Evolutionary conservation across 2,888 invertebrate genomes (phyloP).

Genomic region (Pristionchus mayeri): DNA sequence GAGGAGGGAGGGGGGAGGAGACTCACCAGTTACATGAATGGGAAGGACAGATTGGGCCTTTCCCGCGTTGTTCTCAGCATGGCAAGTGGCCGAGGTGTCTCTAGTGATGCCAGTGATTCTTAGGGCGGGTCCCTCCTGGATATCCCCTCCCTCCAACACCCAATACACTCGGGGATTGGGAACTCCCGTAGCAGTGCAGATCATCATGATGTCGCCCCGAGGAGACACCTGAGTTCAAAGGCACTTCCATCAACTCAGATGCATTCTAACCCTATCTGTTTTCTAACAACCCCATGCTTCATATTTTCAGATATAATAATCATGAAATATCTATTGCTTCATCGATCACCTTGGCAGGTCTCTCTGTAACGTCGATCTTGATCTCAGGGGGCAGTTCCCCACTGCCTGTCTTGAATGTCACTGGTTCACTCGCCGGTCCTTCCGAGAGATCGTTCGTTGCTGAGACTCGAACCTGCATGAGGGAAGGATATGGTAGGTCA

Average conservation of each 20-base stretch:
- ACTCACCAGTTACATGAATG: slow-evolving; percentile 62
- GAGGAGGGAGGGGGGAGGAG: no score
- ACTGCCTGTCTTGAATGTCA: slow-evolving; percentile 70
- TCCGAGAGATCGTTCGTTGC: slow-evolving; percentile 75
- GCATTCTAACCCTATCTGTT: not conserved
- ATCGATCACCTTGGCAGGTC: slow-evolving; percentile 51
- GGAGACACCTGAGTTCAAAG: slow-evolving; percentile 69
- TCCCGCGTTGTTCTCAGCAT: slow-evolving; percentile 74
- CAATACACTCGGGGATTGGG: slow-evolving; percentile 64
- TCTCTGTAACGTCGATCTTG: slow-evolving; percentile 65
- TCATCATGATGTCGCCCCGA: slow-evolving; percentile 65
- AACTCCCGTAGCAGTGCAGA: slow-evolving; percentile 69
- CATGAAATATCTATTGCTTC: no score
- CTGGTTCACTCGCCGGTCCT: slow-evolving; percentile 72
- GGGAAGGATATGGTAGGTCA: not conserved
- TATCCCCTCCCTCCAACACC: slow-evolving; percentile 57
- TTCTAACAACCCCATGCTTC: not conserved
- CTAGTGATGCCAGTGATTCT: slow-evolving; percentile 56
- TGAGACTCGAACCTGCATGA: slow-evolving; percentile 62
- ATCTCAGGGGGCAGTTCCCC: slow-evolving; percentile 73
- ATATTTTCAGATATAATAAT: not conserved
- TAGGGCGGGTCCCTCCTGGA: slow-evolving; percentile 54
- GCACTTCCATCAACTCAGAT: slow-evolving; percentile 44
- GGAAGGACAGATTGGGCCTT: slow-evolving; percentile 67
- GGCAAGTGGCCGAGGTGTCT: slow-evolving; percentile 71